Evolutionary conservation across 2,888 invertebrate genomes (phyloP), one percentile per base, ranked within the genome.

Genomic region (Calliphora vomitoria): DNA sequence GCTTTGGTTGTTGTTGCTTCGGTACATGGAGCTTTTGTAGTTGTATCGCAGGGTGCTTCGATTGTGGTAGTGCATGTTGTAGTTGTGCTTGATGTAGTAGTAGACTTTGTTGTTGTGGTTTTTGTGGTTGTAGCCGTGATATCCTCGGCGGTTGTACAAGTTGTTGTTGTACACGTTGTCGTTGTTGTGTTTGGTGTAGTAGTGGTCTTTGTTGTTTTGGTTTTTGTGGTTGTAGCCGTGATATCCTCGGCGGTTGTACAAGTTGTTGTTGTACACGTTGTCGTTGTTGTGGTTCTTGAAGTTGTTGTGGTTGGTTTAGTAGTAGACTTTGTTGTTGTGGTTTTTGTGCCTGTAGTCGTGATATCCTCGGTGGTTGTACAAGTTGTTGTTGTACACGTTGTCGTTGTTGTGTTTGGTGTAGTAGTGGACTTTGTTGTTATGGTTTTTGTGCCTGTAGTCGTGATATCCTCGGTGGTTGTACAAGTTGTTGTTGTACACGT

Each of bases 1-100:
- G 60, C 58, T 20, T 66, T 47, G 38, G 82, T 74, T 13, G 53
- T 44, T 44, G 44, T 44, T 11, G 1, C 44, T 13, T 4, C 44
- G 4, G 11, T 2, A 11, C 44, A 44, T 3, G 44, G 44, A 44
- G 44, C 13, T 44, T 11, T 71, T 11, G 71, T 60, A 41, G 84
- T 66, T 11, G 82, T 38, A 0, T 25, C 44, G 8, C 53, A 53
- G 11, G 81, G 58, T 53, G 86, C 81, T 4, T 86, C 13, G 0
- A 88, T 68, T 6, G 85, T 80, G 10, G 75, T 74, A 25, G 78
- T 10, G 0, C 89, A 86, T 8, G 75, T 18, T 15, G 79, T 58
- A 8, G 75, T 25, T 15, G 79, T 58, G 8, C 75, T 15, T 18
- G 74, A 64, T 53, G 81, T 53, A 5, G 79, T 82, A 11, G 78